A percentile compares a stretch with the other conserved stretches of the same genome.
These are phyloP conservation scores for Drosophila paucipuncta DNA, from an alignment of 2,888 invertebrate genomes.

Conservation along the genomic window DNA sequence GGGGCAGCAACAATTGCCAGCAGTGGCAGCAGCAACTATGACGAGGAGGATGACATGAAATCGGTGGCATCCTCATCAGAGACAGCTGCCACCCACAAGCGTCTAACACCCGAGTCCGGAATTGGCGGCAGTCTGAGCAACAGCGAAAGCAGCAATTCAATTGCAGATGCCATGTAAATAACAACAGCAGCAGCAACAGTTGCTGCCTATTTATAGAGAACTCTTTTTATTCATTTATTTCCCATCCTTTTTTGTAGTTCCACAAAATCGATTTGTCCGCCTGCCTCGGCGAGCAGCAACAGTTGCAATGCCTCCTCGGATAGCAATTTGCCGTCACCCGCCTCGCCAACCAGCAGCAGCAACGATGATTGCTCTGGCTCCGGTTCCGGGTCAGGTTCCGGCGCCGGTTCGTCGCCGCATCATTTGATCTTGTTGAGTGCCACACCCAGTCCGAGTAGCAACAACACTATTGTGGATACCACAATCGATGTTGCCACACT, in stretches of 20 bases:
- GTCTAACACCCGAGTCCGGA: constrained; percentile 81
- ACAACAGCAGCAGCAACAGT: neutral
- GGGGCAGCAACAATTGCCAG: constrained; percentile 14
- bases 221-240: neutral
- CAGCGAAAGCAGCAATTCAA: constrained; percentile 78
- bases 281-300: constrained; percentile 52
- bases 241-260: constrained; percentile 38
- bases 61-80: constrained; percentile 67
- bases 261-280: constrained; percentile 75
- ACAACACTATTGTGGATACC: constrained; percentile 84
- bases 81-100: constrained; percentile 70
- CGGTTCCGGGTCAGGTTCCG: constrained; percentile 11
- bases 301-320: constrained; percentile 85
- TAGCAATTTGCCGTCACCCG: constrained; percentile 86
- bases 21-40: constrained; percentile 61
- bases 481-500: constrained; percentile 64
- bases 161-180: constrained; percentile 77
- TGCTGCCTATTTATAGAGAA: neutral
- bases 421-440: constrained; percentile 71
- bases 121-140: constrained; percentile 82
- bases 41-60: constrained; percentile 68
- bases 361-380: constrained; percentile 45
- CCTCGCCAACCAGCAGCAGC: constrained; percentile 47
- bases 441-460: constrained; percentile 68
- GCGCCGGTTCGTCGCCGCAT: constrained; percentile 65